Evolutionary conservation across 92 coral and sea anemone genomes (phyloP).

Genomic region (Nematostella vectensis): DNA sequence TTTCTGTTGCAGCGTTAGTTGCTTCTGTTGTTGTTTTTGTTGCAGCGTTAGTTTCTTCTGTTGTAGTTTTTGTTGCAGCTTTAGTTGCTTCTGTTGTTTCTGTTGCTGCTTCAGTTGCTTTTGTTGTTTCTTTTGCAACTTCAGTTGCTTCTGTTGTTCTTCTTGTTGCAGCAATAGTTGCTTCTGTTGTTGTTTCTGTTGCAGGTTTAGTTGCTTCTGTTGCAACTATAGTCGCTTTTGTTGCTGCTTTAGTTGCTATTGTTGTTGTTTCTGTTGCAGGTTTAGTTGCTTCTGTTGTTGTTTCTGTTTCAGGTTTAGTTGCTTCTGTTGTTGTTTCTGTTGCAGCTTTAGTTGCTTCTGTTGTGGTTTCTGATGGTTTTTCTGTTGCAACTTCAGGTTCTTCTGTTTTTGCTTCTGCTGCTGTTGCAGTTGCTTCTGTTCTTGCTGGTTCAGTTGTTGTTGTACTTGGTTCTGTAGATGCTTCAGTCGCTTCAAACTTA

Average conservation of each 20-base stretch:
- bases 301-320: neutral
- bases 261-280: neutral
- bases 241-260: neutral
- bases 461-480: neutral
- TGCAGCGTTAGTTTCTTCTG: constrained; percentile 5
- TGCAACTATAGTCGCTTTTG: neutral
- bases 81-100: constrained; percentile 5
- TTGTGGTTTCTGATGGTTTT: no score
- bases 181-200: neutral
- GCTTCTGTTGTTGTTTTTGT: neutral
- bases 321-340: neutral
- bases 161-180: neutral
- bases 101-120: neutral
- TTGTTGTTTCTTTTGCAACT: neutral
- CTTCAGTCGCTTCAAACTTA: neutral
- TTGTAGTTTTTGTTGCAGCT: neutral
- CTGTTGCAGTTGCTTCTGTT: neutral
- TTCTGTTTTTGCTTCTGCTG: neutral
- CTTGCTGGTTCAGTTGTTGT: neutral
- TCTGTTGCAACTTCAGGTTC: constrained; percentile 1
- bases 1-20: neutral
- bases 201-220: neutral
- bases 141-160: neutral
- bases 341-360: neutral
- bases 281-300: neutral